phyloP scores from a whole-genome alignment of 1,140 invertebrate species.

The Pogonomyrmex barbatus region DNA sequence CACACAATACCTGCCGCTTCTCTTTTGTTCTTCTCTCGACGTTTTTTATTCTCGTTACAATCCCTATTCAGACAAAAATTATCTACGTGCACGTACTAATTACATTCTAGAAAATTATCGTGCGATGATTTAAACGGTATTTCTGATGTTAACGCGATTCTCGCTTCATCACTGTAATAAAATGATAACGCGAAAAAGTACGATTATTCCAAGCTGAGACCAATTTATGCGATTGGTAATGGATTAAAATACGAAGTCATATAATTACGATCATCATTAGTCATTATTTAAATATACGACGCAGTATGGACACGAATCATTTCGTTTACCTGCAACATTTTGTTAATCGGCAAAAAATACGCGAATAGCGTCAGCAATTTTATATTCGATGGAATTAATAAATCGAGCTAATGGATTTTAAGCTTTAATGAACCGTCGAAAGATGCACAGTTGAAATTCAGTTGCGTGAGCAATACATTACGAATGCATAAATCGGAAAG shows the following conservation, averaged over 20 bases:
- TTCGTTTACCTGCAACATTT: background rate
- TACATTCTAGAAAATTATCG: background rate
- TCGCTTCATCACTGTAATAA: background rate
- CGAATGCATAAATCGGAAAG: background rate
- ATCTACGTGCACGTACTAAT: background rate
- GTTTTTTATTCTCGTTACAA: background rate
- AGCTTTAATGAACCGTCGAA: background rate
- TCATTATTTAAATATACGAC: background rate
- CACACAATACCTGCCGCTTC: background rate
- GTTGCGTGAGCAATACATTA: background rate
- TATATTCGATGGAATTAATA: background rate
- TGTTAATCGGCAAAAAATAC: background rate
- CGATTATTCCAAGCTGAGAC: background rate
- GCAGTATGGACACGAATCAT: background rate
- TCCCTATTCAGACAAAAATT: background rate
- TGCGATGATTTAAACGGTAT: background rate
- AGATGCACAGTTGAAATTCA: background rate
- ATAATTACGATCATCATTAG: background rate
- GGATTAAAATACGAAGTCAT: background rate
- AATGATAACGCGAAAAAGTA: background rate
- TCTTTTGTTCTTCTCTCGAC: background rate
- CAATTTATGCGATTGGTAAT: background rate
- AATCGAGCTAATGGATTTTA: background rate
- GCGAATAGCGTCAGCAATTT: background rate
- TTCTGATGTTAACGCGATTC: background rate